A percentile compares a stretch with the other conserved stretches of the same genome.
phyloP scores from a whole-genome alignment of 1,140 invertebrate species.

The Drosophila littoralis region DNA sequence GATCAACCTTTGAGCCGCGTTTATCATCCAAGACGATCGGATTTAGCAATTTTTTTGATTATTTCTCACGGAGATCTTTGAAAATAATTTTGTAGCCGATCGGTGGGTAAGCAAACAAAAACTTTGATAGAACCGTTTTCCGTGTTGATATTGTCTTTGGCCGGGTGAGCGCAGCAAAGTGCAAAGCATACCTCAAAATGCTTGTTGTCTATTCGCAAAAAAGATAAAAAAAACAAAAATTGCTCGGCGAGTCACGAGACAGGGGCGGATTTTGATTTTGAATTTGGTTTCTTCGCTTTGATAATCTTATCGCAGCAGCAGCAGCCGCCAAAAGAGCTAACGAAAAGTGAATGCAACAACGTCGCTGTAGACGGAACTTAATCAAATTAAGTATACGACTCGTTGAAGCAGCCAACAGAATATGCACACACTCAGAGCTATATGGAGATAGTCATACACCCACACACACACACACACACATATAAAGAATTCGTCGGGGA shows the following conservation, averaged over 20 bases:
- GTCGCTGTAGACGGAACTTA: slow-evolving; percentile 17
- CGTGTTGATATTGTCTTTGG: no score
- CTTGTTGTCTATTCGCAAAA: slow-evolving; percentile 3
- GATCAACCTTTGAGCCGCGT: no score
- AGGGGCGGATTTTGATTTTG: slow-evolving; percentile 44
- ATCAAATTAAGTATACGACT: slow-evolving; percentile 71
- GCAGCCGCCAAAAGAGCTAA: neutral
- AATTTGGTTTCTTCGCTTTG: slow-evolving; percentile 38
- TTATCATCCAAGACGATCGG: no score
- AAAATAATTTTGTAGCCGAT: no score
- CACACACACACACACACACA: slow-evolving; percentile 16
- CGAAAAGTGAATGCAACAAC: slow-evolving; percentile 26
- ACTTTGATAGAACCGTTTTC: no score
- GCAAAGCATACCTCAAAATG: slow-evolving; percentile 9
- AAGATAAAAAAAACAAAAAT: slow-evolving; percentile 18
- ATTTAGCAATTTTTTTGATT: no score
- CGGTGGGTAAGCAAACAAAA: no score
- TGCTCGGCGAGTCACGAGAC: slow-evolving; percentile 59
- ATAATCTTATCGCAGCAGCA: slow-evolving; percentile 61
- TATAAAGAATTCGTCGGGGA: slow-evolving; percentile 34
- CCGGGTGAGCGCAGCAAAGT: neutral
- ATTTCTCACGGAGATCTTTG: no score
- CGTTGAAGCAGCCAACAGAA: slow-evolving; percentile 30
- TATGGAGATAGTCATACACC: slow-evolving; percentile 28
- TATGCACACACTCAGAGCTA: slow-evolving; percentile 27